phyloP scores from a whole-genome alignment of 1,140 invertebrate genomes.

The Drosophila neocordata region DNA sequence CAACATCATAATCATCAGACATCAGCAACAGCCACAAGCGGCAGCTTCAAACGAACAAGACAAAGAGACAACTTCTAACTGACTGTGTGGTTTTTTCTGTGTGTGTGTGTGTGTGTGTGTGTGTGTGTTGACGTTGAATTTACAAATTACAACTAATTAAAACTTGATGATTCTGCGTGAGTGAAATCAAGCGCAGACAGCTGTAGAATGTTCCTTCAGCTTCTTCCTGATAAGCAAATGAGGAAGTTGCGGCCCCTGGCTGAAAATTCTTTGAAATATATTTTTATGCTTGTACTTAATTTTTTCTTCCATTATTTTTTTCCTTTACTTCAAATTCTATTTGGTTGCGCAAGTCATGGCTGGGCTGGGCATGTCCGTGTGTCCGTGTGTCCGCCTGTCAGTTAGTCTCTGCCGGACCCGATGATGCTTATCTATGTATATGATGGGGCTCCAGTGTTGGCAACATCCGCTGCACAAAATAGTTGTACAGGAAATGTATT shows the following conservation, averaged over 20 bases:
- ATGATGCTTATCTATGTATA: conserved; percentile 57
- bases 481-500: conserved; percentile 68
- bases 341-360: conserved; percentile 60
- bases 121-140: conserved; percentile 80
- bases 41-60: conserved; percentile 64
- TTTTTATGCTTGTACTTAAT: conserved; percentile 45
- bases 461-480: conserved; percentile 65
- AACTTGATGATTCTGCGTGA: conserved; percentile 80
- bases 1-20: conserved; percentile 45
- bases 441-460: conserved; percentile 31
- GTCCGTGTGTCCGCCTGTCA: conserved; percentile 15
- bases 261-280: conserved; percentile 64
- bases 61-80: conserved; percentile 25
- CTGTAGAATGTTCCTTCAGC: background rate
- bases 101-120: too few relatives aligned
- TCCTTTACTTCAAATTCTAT: conserved; percentile 24
- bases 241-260: conserved; percentile 52
- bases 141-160: conserved; percentile 82
- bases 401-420: conserved; percentile 24
- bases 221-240: conserved; percentile 66
- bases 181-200: conserved; percentile 70
- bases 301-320: conserved; percentile 37
- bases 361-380: conserved; percentile 18
- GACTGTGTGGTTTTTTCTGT: conserved; percentile 50
- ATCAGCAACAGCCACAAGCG: conserved; percentile 61